These are phyloP conservation scores for Entelurus aequoreus DNA, from an alignment of 2,113 vertebrate species.

Conservation along the genomic window DNA sequence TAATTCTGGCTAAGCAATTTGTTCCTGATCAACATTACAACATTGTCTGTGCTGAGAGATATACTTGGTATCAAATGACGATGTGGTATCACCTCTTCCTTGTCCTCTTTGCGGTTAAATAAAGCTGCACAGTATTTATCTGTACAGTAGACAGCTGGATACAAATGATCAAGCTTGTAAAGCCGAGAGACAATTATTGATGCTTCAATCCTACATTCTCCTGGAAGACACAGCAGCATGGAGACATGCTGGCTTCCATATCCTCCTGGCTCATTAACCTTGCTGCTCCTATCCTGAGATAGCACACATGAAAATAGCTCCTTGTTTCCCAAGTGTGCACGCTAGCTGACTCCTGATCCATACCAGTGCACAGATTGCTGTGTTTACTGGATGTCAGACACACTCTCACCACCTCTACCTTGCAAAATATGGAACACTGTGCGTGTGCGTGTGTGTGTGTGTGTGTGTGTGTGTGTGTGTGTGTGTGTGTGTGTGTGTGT, in stretches of 20 bases:
- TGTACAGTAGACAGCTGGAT: conserved; percentile 1
- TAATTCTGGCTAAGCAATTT: too few relatives aligned
- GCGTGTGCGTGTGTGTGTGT: too few relatives aligned
- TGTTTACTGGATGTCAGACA: neutral
- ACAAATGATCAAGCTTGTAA: conserved; percentile 32
- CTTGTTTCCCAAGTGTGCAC: too few relatives aligned
- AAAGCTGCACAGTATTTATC: too few relatives aligned
- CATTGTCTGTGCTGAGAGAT: too few relatives aligned
- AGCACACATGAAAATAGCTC: conserved; percentile 51
- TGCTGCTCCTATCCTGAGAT: conserved; percentile 48
- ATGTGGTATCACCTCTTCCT: too few relatives aligned
- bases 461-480: too few relatives aligned
- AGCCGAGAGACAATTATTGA: conserved; percentile 50
- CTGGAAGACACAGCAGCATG: conserved; percentile 13
- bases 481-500: too few relatives aligned
- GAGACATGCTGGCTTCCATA: conserved; percentile 39
- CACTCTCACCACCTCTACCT: conserved; percentile 4
- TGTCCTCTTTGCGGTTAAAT: neutral
- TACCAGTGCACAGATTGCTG: conserved; percentile 8
- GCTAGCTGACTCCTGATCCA: too few relatives aligned
- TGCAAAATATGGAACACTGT: too few relatives aligned
- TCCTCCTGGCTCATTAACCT: conserved; percentile 61
- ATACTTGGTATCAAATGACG: too few relatives aligned
- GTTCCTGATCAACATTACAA: too few relatives aligned
- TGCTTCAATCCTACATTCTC: neutral